phyloP scores from a whole-genome alignment of 2,113 vertebrate species.

The Corydoras maculifer region DNA sequence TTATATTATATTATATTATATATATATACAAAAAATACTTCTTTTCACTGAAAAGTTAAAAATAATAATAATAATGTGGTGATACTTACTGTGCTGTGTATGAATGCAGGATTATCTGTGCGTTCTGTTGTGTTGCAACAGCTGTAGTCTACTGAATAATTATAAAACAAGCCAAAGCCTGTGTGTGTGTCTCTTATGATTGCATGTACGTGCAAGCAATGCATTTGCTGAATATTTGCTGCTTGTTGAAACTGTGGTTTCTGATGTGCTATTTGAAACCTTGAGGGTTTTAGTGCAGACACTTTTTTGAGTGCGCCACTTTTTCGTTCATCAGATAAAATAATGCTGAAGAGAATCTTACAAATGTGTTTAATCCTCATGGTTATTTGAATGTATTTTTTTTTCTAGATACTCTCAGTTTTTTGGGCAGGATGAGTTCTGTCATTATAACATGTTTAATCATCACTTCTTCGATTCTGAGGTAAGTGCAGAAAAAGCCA shows the following conservation, averaged over 20 bases:
- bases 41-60: neutral
- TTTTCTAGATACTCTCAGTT: slow-evolving; percentile 87
- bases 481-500: slow-evolving; percentile 61
- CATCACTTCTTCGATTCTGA: slow-evolving; percentile 89
- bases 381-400: neutral
- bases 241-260: neutral
- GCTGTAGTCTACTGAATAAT: neutral
- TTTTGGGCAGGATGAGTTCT: slow-evolving; percentile 83
- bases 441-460: slow-evolving; percentile 99
- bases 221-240: neutral
- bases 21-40: no score
- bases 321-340: no score
- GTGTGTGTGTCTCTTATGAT: slow-evolving; percentile 2
- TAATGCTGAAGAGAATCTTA: no score
- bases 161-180: slow-evolving; percentile 35
- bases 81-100: neutral
- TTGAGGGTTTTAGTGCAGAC: slow-evolving; percentile 1
- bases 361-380: no score
- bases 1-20: no score
- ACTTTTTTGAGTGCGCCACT: neutral
- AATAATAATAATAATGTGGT: no score
- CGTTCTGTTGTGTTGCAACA: neutral
- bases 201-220: slow-evolving; percentile 1
- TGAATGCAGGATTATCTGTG: neutral
- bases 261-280: neutral